These are phyloP conservation scores for Pimpla rufipes DNA, from an alignment of 2,888 invertebrate species.

Conservation along the genomic window DNA sequence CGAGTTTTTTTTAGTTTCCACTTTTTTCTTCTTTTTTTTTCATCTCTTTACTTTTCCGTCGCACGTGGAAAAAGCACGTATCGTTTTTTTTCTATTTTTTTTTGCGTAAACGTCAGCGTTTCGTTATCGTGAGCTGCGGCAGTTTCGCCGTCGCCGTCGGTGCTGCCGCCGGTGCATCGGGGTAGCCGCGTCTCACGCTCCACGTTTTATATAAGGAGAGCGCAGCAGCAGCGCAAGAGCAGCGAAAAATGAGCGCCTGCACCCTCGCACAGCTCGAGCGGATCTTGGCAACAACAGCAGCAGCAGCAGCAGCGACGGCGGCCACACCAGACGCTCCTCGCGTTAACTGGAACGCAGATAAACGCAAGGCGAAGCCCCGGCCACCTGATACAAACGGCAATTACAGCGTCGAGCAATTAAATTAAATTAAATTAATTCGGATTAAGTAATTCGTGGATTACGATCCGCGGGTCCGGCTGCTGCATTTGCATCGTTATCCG, in stretches of 20 bases:
- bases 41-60: conserved; percentile 47
- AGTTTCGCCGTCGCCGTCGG: conserved; percentile 20
- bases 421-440: conserved; percentile 33
- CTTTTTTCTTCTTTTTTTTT: conserved; percentile 22
- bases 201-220: conserved; percentile 44
- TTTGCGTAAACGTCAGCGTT: conserved; percentile 69
- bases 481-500: conserved; percentile 10
- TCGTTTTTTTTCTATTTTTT: conserved; percentile 15
- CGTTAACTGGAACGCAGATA: conserved; percentile 19
- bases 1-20: neutral
- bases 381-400: neutral
- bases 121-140: conserved; percentile 59
- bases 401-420: conserved; percentile 3
- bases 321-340: conserved; percentile 32
- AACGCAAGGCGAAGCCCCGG: neutral
- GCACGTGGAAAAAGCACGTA: conserved; percentile 40
- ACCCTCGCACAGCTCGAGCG: conserved; percentile 20
- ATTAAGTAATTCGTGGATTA: conserved; percentile 15
- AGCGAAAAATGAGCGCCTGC: conserved; percentile 59
- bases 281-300: conserved; percentile 57
- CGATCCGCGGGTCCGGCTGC: neutral
- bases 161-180: neutral
- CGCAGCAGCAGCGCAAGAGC: conserved; percentile 40
- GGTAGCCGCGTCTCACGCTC: conserved; percentile 5
- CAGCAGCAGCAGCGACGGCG: conserved; percentile 43